A percentile compares a stretch with the other conserved stretches of the same genome.
phyloP scores from a whole-genome alignment of 2,888 invertebrate genomes.

The Platynereis dumerilii region DNA sequence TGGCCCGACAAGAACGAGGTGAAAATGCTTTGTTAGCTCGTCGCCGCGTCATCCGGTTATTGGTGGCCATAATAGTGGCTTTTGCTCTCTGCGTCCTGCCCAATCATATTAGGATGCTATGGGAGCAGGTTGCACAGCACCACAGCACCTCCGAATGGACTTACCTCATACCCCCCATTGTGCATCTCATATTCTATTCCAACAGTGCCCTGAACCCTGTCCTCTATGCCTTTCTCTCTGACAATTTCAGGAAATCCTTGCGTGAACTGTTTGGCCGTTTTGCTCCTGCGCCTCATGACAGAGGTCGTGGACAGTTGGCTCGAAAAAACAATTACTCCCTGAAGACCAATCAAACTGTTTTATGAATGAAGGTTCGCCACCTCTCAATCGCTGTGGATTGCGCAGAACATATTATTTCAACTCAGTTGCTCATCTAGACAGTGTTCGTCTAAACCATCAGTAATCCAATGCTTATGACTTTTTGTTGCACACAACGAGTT shows the following conservation, averaged over 20 bases:
- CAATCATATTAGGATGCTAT: slow-evolving; percentile 77
- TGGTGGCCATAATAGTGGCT: slow-evolving; percentile 85
- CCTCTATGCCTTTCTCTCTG: slow-evolving; percentile 84
- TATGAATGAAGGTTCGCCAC: too few relatives aligned
- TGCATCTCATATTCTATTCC: slow-evolving; percentile 85
- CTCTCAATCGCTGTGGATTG: too few relatives aligned
- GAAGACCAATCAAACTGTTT: too few relatives aligned
- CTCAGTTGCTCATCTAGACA: too few relatives aligned
- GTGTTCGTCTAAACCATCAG: too few relatives aligned
- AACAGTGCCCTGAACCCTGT: slow-evolving; percentile 90
- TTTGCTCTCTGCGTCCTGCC: slow-evolving; percentile 90
- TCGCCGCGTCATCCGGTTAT: slow-evolving; percentile 85
- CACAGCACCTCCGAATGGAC: slow-evolving; percentile 7
- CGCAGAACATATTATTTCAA: too few relatives aligned
- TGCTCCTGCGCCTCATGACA: too few relatives aligned
- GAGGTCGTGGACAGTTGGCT: too few relatives aligned
- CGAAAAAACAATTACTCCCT: too few relatives aligned
- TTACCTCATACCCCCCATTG: slow-evolving; percentile 75
- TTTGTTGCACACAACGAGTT: too few relatives aligned
- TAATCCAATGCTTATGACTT: too few relatives aligned
- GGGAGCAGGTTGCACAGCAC: slow-evolving; percentile 82
- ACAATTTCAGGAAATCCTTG: slow-evolving; percentile 85
- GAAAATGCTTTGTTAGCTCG: slow-evolving; percentile 71
- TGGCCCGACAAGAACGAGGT: slow-evolving; percentile 12
- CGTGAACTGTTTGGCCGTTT: slow-evolving; percentile 72